phyloP scores from a whole-genome alignment of 2,113 vertebrate genomes.

The Triplophysa siluroides region DNA sequence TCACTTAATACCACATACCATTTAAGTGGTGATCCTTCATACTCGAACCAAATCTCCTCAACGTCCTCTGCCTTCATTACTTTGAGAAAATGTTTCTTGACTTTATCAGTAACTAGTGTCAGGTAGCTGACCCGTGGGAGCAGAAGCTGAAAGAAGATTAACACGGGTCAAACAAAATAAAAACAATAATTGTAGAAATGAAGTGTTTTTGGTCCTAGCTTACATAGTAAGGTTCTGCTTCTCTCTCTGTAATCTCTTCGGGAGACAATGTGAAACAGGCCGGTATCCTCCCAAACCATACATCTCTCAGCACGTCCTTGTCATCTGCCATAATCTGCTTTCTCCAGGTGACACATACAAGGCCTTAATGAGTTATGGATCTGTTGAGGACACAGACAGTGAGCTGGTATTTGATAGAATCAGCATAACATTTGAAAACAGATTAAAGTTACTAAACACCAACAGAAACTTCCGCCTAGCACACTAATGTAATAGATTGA shows the following conservation, averaged over 20 bases:
- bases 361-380: slow-evolving; percentile 27
- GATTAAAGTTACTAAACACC: not conserved
- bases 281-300: slow-evolving; percentile 97
- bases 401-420: not conserved
- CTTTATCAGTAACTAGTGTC: slow-evolving; percentile 96
- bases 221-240: slow-evolving; percentile 96
- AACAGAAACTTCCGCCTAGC: not conserved
- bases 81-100: slow-evolving; percentile 98
- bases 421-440: not conserved
- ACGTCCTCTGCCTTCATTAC: slow-evolving; percentile 91
- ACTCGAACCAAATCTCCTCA: slow-evolving; percentile 98
- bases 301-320: slow-evolving; percentile 97
- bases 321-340: slow-evolving; percentile 97
- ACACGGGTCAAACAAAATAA: not conserved
- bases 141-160: slow-evolving; percentile 82
- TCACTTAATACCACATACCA: slow-evolving; percentile 79
- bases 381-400: slow-evolving; percentile 7
- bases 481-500: not conserved
- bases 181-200: not conserved
- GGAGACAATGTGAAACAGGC: slow-evolving; percentile 93
- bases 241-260: slow-evolving; percentile 93
- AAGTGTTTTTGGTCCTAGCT: slow-evolving; percentile 63
- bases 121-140: slow-evolving; percentile 96
- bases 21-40: slow-evolving; percentile 94
- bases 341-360: slow-evolving; percentile 83